Percentiles rank a stretch among this genome's conserved stretches.
Conservation (phyloP, 2,113 vertebrate genomes). For the Apteryx mantelli region DNA sequence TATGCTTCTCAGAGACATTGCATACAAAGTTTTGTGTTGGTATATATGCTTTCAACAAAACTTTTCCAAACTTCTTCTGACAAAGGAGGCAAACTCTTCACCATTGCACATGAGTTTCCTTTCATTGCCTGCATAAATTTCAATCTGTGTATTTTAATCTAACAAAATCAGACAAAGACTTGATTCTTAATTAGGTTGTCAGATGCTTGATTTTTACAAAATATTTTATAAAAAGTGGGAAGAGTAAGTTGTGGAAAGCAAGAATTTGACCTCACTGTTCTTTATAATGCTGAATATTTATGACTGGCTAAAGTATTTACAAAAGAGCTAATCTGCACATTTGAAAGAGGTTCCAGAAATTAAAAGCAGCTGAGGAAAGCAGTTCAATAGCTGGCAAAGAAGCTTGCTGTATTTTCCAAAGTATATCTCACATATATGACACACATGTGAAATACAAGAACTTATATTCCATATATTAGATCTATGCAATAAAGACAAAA, state of each 20-base stretch:
- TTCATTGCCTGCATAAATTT: neutral
- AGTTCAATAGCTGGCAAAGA: neutral
- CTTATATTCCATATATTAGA: neutral
- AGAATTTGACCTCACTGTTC: neutral
- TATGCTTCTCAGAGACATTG: neutral
- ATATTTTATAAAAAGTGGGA: neutral
- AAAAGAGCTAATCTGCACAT: neutral
- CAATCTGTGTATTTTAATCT: neutral
- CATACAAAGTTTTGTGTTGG: neutral
- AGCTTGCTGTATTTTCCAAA: neutral
- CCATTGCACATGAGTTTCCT: neutral
- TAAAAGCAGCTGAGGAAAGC: neutral
- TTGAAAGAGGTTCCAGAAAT: constrained; percentile 2
- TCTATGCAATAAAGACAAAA: neutral
- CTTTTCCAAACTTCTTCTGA: neutral
- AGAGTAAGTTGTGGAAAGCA: neutral
- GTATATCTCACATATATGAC: neutral
- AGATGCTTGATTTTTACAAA: neutral
- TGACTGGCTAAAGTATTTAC: neutral
- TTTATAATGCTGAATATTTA: neutral
- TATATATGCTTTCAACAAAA: neutral
- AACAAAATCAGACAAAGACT: neutral
- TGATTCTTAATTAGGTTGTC: neutral
- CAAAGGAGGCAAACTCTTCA: neutral
- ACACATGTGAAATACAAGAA: neutral